Conservation (phyloP, 2,888 invertebrate species). For the Limnephilus auricula region DNA sequence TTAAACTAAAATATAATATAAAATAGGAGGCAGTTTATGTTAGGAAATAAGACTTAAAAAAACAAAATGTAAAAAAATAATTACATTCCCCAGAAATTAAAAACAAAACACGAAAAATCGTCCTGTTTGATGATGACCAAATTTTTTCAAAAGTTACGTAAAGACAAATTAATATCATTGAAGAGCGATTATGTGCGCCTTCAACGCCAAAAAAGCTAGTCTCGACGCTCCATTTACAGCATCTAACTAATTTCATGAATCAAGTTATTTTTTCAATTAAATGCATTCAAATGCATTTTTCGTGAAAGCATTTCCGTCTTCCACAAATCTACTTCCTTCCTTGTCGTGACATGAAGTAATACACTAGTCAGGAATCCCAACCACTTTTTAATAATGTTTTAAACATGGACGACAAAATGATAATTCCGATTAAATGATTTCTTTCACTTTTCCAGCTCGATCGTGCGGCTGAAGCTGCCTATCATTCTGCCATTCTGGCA, state of each 20-base stretch:
- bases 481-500: neutral
- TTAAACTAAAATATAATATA: too few relatives aligned
- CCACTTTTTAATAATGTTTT: neutral
- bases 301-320: neutral
- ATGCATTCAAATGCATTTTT: too few relatives aligned
- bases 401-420: neutral
- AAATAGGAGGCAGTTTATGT: too few relatives aligned
- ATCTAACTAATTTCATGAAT: neutral
- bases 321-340: neutral
- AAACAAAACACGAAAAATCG: too few relatives aligned
- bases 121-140: too few relatives aligned
- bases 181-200: too few relatives aligned
- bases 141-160: too few relatives aligned
- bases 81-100: too few relatives aligned
- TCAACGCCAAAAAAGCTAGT: too few relatives aligned
- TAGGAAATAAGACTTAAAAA: too few relatives aligned
- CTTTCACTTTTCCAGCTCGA: neutral
- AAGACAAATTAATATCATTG: too few relatives aligned
- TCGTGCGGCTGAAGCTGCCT: neutral
- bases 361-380: neutral
- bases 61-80: too few relatives aligned
- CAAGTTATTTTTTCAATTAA: neutral
- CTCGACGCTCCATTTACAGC: neutral
- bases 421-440: neutral
- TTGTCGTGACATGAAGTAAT: neutral